Evolutionary conservation across 2,888 invertebrate genomes (phyloP), one percentile per base, ranked within the genome.

Genomic region (Ashinkailepas kermadecensis): DNA sequence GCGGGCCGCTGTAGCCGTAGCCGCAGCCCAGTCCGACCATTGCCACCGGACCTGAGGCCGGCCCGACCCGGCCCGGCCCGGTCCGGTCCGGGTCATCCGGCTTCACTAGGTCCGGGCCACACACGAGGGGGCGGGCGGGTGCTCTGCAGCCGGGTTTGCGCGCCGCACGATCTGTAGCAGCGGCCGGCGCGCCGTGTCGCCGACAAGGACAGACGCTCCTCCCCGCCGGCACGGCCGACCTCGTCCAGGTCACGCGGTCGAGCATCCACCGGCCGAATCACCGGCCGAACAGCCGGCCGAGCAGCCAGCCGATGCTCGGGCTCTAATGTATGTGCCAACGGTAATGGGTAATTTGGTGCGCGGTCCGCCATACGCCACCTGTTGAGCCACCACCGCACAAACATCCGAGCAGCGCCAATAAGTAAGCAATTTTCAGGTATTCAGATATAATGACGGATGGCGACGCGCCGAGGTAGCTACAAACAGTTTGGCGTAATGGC

Each of bases 381-480:
- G 74, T 74, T 74, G 74, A 74, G 70, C 13, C 21, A 9, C 10
- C 15, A 39, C 13, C 56, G 56, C 74, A 74, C 56, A 74, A 74
- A 74, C 74, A 74, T 74, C 74, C 56, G 21, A 56, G 8, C 74
- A 4, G 21, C 74, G 74, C 74, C 74, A 74, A 74, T 74, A 74
- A 74, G 74, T 74, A 74, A 74, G 74, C 74, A 74, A 74, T 74
- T 74, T 74, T n/a, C 74, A 21, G 54, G 74, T 56, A 74, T 74
- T 74, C 74, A 54, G 21, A 6, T 9, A 21, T 74, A 74, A 74
- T 74, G 74, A 74, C 74, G 21, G 74, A 74, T 74, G 10, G 7
- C 56, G 7, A 18, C 56, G 12, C 11, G 54, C 10, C 15, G 54
- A 21, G 74, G 74, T 54, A 74, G 74, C 74, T 56, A 54, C 74